Conservation (phyloP, 2,888 invertebrate genomes). For the Cepaea hortensis region DNA sequence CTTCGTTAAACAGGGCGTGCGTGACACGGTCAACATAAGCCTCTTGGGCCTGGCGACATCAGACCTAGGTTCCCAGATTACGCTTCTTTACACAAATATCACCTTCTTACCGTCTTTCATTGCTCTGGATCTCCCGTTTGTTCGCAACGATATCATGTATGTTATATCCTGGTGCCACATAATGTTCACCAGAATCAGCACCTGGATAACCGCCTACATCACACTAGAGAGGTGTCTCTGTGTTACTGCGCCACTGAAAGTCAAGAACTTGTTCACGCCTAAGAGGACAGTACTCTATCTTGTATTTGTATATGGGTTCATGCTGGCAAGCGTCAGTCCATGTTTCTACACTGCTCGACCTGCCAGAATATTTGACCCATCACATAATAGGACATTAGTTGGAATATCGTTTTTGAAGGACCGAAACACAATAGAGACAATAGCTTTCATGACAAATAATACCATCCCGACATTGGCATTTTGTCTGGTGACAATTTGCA, state of each 20-base stretch:
- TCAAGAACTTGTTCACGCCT: no score
- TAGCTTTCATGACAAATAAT: not conserved
- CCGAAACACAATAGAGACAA: not conserved
- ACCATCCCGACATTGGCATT: not conserved
- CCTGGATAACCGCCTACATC: not conserved
- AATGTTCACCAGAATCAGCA: not conserved
- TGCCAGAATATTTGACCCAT: not conserved
- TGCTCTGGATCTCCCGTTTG: not conserved
- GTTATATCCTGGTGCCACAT: no score
- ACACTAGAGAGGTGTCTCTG: no score
- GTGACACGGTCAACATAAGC: conserved; percentile 8
- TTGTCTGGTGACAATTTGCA: not conserved
- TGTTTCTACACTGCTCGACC: not conserved
- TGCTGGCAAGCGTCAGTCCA: not conserved
- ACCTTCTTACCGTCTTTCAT: not conserved
- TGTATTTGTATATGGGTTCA: not conserved
- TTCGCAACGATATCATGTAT: not conserved
- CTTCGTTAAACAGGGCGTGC: not conserved
- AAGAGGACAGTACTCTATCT: not conserved
- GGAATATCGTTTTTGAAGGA: not conserved
- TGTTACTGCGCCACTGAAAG: no score
- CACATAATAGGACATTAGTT: not conserved
- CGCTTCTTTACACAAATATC: not conserved
- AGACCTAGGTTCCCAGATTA: no score
- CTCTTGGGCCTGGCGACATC: not conserved